phyloP scores from a whole-genome alignment of 2,797 vertebrate species.

The Anabas testudineus region DNA sequence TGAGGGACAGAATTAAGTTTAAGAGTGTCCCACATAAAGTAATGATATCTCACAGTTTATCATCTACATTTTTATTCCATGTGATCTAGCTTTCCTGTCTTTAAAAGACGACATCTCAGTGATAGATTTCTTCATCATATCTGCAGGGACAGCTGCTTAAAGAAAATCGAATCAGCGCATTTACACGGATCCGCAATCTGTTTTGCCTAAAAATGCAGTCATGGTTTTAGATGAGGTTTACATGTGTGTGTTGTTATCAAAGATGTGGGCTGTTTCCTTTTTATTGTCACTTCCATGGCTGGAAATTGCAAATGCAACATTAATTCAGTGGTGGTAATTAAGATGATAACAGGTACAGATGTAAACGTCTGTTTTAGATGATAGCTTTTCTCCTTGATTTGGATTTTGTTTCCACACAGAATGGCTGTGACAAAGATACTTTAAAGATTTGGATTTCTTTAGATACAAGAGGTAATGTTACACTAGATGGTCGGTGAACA shows the following conservation, averaged over 20 bases:
- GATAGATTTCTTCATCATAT: slow-evolving; percentile 8
- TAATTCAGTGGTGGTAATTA: background rate
- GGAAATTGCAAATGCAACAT: background rate
- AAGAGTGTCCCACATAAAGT: background rate
- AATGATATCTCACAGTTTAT: background rate
- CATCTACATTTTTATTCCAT: background rate
- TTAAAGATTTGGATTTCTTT: background rate
- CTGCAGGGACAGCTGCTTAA: background rate
- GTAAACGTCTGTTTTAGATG: background rate
- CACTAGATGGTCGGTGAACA: background rate
- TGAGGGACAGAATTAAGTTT: slow-evolving; percentile 1
- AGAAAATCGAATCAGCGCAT: slow-evolving; percentile 2
- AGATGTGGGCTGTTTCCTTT: slow-evolving; percentile 20
- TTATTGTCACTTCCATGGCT: background rate
- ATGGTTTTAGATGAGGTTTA: slow-evolving; percentile 4
- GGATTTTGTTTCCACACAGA: background rate
- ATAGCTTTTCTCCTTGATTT: background rate
- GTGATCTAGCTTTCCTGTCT: background rate
- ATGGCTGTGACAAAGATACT: background rate
- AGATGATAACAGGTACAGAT: background rate
- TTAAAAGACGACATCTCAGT: background rate
- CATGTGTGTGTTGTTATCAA: background rate
- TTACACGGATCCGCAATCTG: too few species aligned
- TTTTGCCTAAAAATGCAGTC: background rate
- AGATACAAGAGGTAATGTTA: background rate